phyloP scores from a whole-genome alignment of 2,113 vertebrate species.

The Stegostoma tigrinum region DNA sequence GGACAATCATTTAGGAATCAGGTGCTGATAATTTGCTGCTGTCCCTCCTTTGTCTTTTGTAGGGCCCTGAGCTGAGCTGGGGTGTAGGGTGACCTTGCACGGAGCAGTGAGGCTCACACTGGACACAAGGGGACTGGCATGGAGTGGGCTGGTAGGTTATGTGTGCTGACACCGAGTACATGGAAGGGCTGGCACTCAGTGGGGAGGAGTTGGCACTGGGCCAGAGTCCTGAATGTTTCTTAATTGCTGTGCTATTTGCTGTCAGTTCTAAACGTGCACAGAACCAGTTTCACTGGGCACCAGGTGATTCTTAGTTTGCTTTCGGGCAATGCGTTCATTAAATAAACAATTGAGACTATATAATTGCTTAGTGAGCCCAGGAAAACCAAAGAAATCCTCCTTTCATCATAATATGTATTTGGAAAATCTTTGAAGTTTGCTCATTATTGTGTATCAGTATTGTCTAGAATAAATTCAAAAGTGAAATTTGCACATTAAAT shows the following conservation, averaged over 20 bases:
- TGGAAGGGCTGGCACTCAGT: background rate
- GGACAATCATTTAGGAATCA: background rate
- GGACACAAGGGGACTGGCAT: fast-evolving
- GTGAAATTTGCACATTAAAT: background rate
- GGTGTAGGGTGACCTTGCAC: background rate
- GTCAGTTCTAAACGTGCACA: background rate
- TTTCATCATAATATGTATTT: background rate
- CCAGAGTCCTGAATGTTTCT: background rate
- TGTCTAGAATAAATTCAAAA: background rate
- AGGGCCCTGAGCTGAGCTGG: background rate
- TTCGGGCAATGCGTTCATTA: background rate
- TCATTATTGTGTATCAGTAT: background rate
- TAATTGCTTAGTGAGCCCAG: background rate
- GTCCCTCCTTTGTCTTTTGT: background rate
- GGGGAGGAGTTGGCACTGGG: too few relatives aligned
- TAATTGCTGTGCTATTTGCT: too few relatives aligned
- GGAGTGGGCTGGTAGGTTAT: fast-evolving
- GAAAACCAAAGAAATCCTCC: too few relatives aligned
- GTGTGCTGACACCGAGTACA: fast-evolving
- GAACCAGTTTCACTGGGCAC: background rate
- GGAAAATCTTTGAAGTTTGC: background rate
- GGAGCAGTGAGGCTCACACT: background rate
- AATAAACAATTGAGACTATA: background rate
- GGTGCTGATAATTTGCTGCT: background rate
- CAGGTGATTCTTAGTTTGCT: background rate